Conservation (phyloP, 2,888 invertebrate species). For the Ophion ventricosus region DNA sequence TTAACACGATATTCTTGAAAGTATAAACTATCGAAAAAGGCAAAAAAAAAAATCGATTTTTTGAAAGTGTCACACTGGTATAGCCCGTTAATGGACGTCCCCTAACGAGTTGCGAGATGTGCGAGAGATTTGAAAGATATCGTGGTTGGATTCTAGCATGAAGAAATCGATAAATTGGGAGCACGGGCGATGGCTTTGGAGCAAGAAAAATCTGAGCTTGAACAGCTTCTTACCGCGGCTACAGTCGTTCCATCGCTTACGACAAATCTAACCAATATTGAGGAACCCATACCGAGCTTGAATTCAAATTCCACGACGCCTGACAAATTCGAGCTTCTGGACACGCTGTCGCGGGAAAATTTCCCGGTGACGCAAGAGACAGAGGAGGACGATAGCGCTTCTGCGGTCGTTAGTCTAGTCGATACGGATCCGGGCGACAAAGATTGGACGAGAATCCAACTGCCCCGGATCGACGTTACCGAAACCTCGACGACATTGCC, state of each 20-base stretch:
- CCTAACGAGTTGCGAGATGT: background rate
- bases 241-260: constrained; percentile 13
- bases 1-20: no score
- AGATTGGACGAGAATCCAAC: constrained; percentile 83
- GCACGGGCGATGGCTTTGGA: constrained; percentile 85
- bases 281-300: constrained; percentile 74
- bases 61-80: no score
- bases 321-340: constrained; percentile 80
- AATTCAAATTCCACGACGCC: constrained; percentile 81
- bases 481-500: constrained; percentile 70
- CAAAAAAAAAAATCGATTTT: no score
- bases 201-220: constrained; percentile 86
- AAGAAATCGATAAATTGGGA: constrained; percentile 85
- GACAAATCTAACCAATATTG: constrained; percentile 47
- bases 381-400: constrained; percentile 78
- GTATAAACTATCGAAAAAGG: no score
- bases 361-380: constrained; percentile 73
- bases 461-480: constrained; percentile 76
- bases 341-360: constrained; percentile 76
- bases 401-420: constrained; percentile 78
- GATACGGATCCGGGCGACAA: constrained; percentile 81
- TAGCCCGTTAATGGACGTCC: no score
- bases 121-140: background rate
- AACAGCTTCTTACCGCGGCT: constrained; percentile 80
- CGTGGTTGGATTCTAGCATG: constrained; percentile 82